phyloP scores from a whole-genome alignment of 2,797 vertebrate species.

The Morelia viridis region DNA sequence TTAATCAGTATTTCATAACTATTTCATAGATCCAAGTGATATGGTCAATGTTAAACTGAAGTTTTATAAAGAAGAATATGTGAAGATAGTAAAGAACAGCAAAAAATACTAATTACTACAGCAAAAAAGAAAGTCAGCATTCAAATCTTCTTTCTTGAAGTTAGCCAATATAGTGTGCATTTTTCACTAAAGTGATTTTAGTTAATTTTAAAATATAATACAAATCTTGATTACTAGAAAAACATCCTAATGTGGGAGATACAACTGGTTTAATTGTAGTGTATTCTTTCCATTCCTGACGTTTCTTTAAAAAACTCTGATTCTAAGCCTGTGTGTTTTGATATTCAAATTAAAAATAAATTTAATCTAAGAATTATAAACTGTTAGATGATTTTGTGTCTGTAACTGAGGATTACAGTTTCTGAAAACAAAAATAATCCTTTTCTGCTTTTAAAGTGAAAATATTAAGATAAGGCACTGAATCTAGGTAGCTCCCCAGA shows the following conservation, averaged over 20 bases:
- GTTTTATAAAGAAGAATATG: not conserved
- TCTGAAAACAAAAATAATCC: not conserved
- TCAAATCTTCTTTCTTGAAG: not conserved
- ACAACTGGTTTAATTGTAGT: not conserved
- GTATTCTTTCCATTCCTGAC: not conserved
- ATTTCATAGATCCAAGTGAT: not conserved
- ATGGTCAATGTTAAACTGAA: not conserved
- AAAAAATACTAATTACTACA: not conserved
- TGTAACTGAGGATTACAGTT: not conserved
- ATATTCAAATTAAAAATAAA: not conserved
- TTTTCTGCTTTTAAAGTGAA: not conserved
- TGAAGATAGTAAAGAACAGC: not conserved
- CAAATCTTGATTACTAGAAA: not conserved
- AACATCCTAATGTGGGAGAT: not conserved
- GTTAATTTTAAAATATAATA: not conserved
- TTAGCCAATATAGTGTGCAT: not conserved
- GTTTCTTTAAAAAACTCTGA: not conserved
- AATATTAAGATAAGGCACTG: not conserved
- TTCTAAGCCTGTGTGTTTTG: not conserved
- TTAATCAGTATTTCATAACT: not conserved
- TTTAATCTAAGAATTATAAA: not conserved
- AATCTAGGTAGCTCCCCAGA: not conserved
- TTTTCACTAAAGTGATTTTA: not conserved
- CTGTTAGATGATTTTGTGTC: not conserved
- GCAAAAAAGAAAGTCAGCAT: not conserved